A percentile compares a stretch with the other conserved stretches of the same genome.
Conservation (phyloP, 2,888 invertebrate genomes). For the Tholera decimalis region DNA sequence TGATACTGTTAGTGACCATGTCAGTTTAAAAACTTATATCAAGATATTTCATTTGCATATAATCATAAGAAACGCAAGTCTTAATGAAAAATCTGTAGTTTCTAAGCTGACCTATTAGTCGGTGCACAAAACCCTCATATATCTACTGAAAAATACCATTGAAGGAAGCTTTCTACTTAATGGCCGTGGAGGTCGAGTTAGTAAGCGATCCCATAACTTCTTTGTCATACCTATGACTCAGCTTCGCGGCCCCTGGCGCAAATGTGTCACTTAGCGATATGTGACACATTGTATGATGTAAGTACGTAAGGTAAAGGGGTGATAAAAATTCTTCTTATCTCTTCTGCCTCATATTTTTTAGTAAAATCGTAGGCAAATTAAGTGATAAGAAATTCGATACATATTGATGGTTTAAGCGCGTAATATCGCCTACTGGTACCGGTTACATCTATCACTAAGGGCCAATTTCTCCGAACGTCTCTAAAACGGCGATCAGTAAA, state of each 20-base stretch:
- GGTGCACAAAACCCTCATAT: slow-evolving; percentile 25
- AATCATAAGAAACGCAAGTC: neutral
- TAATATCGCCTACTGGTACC: slow-evolving; percentile 9
- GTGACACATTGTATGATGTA: slow-evolving; percentile 45
- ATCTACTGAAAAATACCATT: slow-evolving; percentile 27
- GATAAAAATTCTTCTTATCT: slow-evolving; percentile 53
- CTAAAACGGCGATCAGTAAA: no score
- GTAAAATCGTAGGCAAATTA: slow-evolving; percentile 20
- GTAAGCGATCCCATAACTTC: slow-evolving; percentile 61
- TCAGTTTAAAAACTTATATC: no score
- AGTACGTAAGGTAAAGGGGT: slow-evolving; percentile 39
- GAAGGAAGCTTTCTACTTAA: slow-evolving; percentile 55
- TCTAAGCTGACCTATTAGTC: slow-evolving; percentile 13
- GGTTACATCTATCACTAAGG: neutral
- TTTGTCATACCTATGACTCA: slow-evolving; percentile 55
- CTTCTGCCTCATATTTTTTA: slow-evolving; percentile 29
- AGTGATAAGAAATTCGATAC: slow-evolving; percentile 18
- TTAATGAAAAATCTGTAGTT: neutral
- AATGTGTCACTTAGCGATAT: slow-evolving; percentile 54
- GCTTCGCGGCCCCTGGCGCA: slow-evolving; percentile 34
- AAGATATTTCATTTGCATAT: neutral
- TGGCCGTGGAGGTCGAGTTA: slow-evolving; percentile 56
- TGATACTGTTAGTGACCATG: no score
- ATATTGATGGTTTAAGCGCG: slow-evolving; percentile 3
- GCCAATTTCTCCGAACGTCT: no score